Evolutionary conservation across 2,113 vertebrate genomes (phyloP).

Genomic region (Ptyas mucosa): DNA sequence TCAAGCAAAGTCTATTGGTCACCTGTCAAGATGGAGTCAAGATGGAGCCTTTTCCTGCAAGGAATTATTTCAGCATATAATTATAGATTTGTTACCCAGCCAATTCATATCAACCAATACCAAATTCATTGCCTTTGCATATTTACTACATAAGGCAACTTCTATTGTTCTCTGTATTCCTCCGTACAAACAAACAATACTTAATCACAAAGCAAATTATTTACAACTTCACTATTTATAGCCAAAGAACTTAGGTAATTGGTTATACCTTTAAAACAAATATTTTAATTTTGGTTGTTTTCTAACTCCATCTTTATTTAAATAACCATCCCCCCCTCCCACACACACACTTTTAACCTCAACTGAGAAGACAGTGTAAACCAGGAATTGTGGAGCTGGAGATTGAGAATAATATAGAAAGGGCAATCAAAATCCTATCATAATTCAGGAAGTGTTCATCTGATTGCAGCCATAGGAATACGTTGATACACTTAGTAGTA

Average conservation of each 20-base stretch:
- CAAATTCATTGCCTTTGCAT: neutral
- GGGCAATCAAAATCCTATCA: neutral
- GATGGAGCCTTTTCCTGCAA: neutral
- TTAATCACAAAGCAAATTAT: neutral
- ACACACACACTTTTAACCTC: neutral
- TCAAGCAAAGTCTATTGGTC: neutral
- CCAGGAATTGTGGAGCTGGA: neutral
- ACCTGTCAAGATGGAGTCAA: neutral
- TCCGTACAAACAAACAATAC: neutral
- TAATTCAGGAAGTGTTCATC: neutral
- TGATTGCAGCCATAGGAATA: neutral
- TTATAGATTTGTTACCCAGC: neutral
- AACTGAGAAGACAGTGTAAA: neutral
- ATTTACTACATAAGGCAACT: neutral
- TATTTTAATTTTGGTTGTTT: neutral
- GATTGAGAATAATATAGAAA: neutral
- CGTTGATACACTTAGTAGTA: neutral
- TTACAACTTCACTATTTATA: neutral
- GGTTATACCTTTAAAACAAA: neutral
- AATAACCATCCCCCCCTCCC: neutral
- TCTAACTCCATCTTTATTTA: neutral
- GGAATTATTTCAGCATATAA: neutral
- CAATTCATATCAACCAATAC: neutral
- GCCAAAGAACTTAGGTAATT: neutral
- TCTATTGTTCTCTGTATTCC: neutral